Base-by-base conservation (phyloP, 2,797 vertebrate genomes). In the Synanceia verrucosa region DNA sequence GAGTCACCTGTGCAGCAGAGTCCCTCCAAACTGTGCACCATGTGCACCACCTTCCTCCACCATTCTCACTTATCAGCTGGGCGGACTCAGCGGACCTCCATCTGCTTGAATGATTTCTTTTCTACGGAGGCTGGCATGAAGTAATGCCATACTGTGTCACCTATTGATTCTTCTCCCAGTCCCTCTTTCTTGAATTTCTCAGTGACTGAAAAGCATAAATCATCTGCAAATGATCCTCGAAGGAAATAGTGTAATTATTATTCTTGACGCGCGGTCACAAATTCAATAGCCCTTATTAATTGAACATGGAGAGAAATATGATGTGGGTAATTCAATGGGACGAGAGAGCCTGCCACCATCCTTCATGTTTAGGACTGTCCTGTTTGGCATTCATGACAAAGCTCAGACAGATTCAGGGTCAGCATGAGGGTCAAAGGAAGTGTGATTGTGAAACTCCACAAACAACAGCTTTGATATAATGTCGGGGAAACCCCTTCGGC, bases 171-270 rank as follows among this genome's bases (percentile, higher is more conserved):
- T 77, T 84, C 71, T 82, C 43, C 76, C 80, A 82, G 76, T 86
- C 79, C 83, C 71, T 81, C 84, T 88, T 88, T 89, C 87, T 84
- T 77, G 79, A 82, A 87, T 91, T 90, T 94, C 79, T 83, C 73
- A 65, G 87, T 81, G 79, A 73, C 81, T 88, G 74, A 74, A 84
- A 85, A 87, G 79, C 91, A 93, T 94, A 92, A 90, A 94, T 94
- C 92, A 93, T 85, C 82, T 29, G 43, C 80, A 91, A 91, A 92
- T 87, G 88, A 92, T 90, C 83, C 89, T 89, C 89, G 78, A 94
- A 90, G 90, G 89, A 94, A 91, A 91, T 91, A 90, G 86, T 91
- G 87, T 86, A 92, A 93, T 88, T 93, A 92, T 95, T 93, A 93
- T 93, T 91, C 88, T 88, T 91, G 92, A 92, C 89, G 72, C 89